Conservation (phyloP, 2,797 vertebrate species). For the Centropyge bicolor region DNA sequence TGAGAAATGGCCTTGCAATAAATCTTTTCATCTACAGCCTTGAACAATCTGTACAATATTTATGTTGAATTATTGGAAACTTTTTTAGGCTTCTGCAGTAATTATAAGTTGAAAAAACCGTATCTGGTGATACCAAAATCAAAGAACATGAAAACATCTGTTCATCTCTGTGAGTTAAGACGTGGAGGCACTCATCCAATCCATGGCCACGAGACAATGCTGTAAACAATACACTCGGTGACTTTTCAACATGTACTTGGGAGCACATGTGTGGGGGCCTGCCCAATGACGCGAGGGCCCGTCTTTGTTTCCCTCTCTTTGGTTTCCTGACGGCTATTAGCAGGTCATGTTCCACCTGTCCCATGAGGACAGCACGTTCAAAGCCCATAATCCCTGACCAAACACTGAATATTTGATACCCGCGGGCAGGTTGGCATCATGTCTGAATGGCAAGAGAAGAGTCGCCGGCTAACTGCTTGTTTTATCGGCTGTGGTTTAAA, state of each 20-base stretch:
- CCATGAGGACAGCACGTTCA: constrained; percentile 67
- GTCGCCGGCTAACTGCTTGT: constrained; percentile 44
- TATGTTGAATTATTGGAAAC: constrained; percentile 4
- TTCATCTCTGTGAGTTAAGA: constrained; percentile 20
- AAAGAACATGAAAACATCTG: constrained; percentile 14
- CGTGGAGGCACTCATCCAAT: constrained; percentile 22
- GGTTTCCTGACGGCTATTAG: constrained; percentile 79
- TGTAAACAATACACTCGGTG: constrained; percentile 38
- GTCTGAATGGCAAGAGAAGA: constrained; percentile 46
- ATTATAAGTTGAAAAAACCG: constrained; percentile 41
- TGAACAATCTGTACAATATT: constrained; percentile 5
- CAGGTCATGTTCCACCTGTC: constrained; percentile 85
- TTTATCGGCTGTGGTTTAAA: constrained; percentile 34
- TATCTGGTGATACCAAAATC: constrained; percentile 22
- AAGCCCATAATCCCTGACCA: constrained; percentile 82
- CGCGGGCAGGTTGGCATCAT: constrained; percentile 61
- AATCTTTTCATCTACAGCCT: neutral
- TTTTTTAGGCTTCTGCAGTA: neutral
- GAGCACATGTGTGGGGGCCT: constrained; percentile 37
- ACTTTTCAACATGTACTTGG: constrained; percentile 31
- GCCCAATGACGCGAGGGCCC: constrained; percentile 51
- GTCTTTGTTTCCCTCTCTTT: constrained; percentile 81
- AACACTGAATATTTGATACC: constrained; percentile 88
- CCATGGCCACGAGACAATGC: neutral
- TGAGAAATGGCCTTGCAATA: neutral